Evolutionary conservation across 2,888 invertebrate species (phyloP).

Genomic region (Macroteleia sp.): DNA sequence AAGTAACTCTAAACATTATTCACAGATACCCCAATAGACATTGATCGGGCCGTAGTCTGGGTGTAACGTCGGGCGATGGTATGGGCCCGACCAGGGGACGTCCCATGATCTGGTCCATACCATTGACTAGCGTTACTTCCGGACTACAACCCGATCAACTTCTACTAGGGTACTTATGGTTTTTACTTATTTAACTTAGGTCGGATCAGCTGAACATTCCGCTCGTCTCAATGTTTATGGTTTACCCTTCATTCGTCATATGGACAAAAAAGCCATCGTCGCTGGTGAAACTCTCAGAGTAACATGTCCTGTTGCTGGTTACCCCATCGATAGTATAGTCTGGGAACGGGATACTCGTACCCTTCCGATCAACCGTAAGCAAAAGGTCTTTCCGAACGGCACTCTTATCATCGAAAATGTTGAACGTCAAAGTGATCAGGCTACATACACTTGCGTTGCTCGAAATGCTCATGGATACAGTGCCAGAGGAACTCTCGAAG

Average conservation of each 20-base stretch:
- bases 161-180: too few relatives aligned
- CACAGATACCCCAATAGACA: too few relatives aligned
- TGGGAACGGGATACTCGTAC: conserved; percentile 96
- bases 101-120: too few relatives aligned
- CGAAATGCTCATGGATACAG: conserved; percentile 96
- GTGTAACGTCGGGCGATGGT: too few relatives aligned
- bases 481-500: conserved; percentile 93
- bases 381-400: conserved; percentile 96
- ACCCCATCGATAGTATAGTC: conserved; percentile 96
- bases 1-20: too few relatives aligned
- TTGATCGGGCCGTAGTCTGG: too few relatives aligned
- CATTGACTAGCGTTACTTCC: too few relatives aligned
- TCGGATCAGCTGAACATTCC: conserved; percentile 93
- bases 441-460: conserved; percentile 96
- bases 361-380: conserved; percentile 96
- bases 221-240: conserved; percentile 95
- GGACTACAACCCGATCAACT: too few relatives aligned
- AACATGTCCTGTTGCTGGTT: conserved; percentile 97
- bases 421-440: conserved; percentile 95
- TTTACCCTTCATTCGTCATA: conserved; percentile 93
- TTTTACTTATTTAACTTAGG: conserved; percentile 83
- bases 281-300: conserved; percentile 95
- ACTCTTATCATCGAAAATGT: conserved; percentile 97
- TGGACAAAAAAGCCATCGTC: conserved; percentile 97
- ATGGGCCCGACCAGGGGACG: too few relatives aligned